Evolutionary conservation across 92 coral and sea anemone species (phyloP), one percentile per base, ranked within the genome.

Genomic region (Hydrozoanthus gracilis): DNA sequence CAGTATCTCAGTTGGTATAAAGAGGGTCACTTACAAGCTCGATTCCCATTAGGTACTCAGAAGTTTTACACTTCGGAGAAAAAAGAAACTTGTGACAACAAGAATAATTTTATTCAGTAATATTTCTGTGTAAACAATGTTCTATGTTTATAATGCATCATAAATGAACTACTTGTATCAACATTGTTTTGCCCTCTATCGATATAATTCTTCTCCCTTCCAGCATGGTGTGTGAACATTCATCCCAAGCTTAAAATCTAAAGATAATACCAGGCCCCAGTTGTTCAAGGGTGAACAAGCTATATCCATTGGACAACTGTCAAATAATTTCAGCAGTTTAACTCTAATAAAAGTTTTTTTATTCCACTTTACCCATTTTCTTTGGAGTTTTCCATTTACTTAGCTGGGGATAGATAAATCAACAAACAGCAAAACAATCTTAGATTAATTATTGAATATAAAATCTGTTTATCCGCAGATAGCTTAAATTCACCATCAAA

Each of bases 121-220:
- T 71, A 44, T 71, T 71, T 6, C 77, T 71, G 77, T 71, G 55
- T 71, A 45, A 71, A 71, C 77, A 71, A 12, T 71, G 55, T 71
- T 71, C 47, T 12, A 71, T 71, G 52, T 71, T 71, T 71, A 54
- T 71, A 71, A 4, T 54, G 47, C 13, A 54, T 71, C 17, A 71
- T 44, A 4, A 4, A 3, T 46, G 4, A 71, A 71, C 52, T 71
- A 44, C 39, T 71, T 71, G 27, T 71, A 44, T 71, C 77, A 51
- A 16, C 77, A 65, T 65, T 65, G 71, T 65, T 65, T 65, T 44
- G 71, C 77, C 52, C 52, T 71, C 20, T 44, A 14, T 8, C 47
- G 8, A 27, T n/a, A n/a, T n/a, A n/a, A n/a, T n/a, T n/a, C n/a
- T 27, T 69, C 73, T 69, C 73, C 73, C 39, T 27, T 69, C 73